These are phyloP conservation scores for Propithecus coquereli DNA, from an alignment of 2,113 vertebrate species.

Conservation along the genomic window DNA sequence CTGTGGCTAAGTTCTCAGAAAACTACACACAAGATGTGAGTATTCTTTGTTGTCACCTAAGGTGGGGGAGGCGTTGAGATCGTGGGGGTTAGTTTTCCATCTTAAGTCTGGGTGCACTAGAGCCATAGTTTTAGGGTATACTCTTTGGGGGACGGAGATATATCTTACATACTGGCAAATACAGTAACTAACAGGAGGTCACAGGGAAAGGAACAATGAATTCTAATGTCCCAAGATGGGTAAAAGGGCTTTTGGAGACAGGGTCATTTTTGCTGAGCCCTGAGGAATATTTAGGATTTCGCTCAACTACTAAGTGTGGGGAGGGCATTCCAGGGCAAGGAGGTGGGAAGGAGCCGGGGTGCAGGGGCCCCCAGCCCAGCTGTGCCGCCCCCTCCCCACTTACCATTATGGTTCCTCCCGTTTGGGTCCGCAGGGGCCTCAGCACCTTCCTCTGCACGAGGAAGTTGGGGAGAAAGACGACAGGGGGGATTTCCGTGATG, in stretches of 20 bases:
- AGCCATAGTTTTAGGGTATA: background rate
- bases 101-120: background rate
- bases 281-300: background rate
- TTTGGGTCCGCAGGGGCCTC: slow-evolving; percentile 92
- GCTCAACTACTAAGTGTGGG: background rate
- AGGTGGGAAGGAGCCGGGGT: background rate
- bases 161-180: background rate
- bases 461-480: slow-evolving; percentile 95
- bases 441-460: slow-evolving; percentile 95
- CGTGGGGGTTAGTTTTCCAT: background rate
- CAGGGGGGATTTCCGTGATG: slow-evolving; percentile 96
- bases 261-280: background rate
- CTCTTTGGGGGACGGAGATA: background rate
- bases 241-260: background rate
- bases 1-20: background rate
- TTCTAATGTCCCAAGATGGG: background rate
- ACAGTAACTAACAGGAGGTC: accelerated
- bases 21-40: background rate
- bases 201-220: background rate
- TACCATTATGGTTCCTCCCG: slow-evolving; percentile 98
- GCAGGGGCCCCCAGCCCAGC: background rate
- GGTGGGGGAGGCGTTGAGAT: accelerated
- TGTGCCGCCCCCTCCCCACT: background rate
- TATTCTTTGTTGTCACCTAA: background rate
- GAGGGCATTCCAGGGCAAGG: background rate